Base-by-base conservation (phyloP, 2,888 invertebrate genomes). In the Drosophila infuscata region DNA sequence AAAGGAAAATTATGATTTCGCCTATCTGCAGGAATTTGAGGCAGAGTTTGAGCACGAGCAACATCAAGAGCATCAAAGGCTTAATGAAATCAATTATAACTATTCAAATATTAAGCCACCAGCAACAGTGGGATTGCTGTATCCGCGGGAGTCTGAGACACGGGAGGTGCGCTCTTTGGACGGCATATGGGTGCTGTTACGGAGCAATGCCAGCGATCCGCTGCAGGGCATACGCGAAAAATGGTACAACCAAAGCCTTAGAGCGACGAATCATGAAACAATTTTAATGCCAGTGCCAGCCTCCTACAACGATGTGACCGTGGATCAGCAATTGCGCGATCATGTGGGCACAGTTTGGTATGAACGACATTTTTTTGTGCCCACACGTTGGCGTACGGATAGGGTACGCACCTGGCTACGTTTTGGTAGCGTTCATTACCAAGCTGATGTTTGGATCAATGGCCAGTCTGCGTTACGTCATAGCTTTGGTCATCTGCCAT, bases 301-400 rank as follows among this genome's bases (percentile, higher is more conserved):
- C 0, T 98, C 98, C 62, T 99, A 97, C 94, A 99, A 99, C 91
- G 99, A 99, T 92, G 95, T 99, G 17, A 97, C 97, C 0, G 96
- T 96, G 58, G 96, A 97, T 15, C 46, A 57, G 6, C 30, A 43
- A 0, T 92, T 99, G 3, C 94, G 99, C n/a, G 98, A 99, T 93
- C 98, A 99, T 93, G 96, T 99, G 1, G 99, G 99, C 0, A 95
- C 98, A 91, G 99, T 97, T 32, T 99, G 99, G 99, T 99, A 99
- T 92, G 97, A 98, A 89, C 94, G 96, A 20, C 94, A 94, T 3
- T 98, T 99, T 93, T 97, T 95, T 93, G 95, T 97, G 7, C 97
- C 98, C 0, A 91, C 93, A 20, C 94, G 95, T 72, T 98, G 98
- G 98, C 5, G 49, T 0, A 92, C 94, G 4, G 93, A 94, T 25